Evolutionary conservation across 2,113 vertebrate genomes (phyloP), one percentile per base, ranked within the genome.

Genomic region (Eulemur macaco): DNA sequence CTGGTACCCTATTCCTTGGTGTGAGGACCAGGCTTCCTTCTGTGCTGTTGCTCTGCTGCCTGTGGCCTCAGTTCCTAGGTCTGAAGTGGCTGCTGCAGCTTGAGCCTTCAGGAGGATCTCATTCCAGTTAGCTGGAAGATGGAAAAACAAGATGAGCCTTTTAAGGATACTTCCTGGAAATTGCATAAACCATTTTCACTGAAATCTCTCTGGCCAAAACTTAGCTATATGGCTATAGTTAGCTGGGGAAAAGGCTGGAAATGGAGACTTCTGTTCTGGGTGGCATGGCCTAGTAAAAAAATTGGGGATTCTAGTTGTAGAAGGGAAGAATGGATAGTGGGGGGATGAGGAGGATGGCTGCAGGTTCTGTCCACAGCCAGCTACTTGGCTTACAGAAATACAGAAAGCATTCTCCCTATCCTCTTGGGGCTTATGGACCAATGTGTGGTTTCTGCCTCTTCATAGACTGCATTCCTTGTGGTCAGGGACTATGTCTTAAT

Each of bases 391-490:
- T 42, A 13, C 25, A 54, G 54, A 78, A 76, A 27, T 37, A 29
- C 39, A 18, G 58, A 63, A 66, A 66, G 37, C 17, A 3, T 29
- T 74, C 39, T 93, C 18, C 17, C 29, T 20, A 1, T 11, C 34
- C 4, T 23, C 13, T 25, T 29, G 74, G 69, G 27, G 27, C 14
- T 13, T 20, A 9, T 0, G 11, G 74, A n/a, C n/a, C 47, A 42
- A 7, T 27, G 21, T 81, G n/a, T n/a, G 39, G 34, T 56, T 84
- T 37, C n/a, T 63, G 18, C 77, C 47, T 89, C 37, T 14, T 39
- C n/a, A 7, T 3, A 64, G 29, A 60, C 23, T 0, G 9, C 0
- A 0, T 64, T 88, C 66, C 45, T 89, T 34, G 0, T 7, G 17
- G 54, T 6, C 14, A 78, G 64, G 50, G 56, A 31, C 15, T 50